phyloP scores from a whole-genome alignment of 92 coral and sea anemone genomes.

The Palythoa caribaeorum region DNA sequence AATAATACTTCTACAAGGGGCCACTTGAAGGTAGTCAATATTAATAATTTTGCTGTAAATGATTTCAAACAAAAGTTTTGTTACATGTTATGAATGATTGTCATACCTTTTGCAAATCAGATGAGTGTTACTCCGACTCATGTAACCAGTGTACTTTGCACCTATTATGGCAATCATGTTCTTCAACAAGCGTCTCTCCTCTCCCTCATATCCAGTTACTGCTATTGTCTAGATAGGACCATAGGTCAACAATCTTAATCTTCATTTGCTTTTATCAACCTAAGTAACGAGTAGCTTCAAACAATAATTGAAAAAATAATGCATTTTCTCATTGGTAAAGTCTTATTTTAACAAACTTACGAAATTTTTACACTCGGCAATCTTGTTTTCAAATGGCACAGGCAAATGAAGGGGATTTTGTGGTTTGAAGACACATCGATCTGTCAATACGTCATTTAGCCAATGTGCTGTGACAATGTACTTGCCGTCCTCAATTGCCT shows the following conservation, averaged over 20 bases:
- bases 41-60: too few species aligned
- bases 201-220: constrained; percentile 88
- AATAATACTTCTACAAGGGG: too few species aligned
- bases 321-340: neutral
- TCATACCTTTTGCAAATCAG: constrained; percentile 86
- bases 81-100: neutral
- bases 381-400: constrained; percentile 79
- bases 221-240: constrained; percentile 71
- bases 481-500: constrained; percentile 93
- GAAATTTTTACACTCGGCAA: constrained; percentile 85
- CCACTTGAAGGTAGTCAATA: too few species aligned
- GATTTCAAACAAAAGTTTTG: neutral
- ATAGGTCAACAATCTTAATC: too few species aligned
- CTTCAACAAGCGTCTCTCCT: constrained; percentile 73
- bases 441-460: constrained; percentile 90
- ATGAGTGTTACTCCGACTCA: constrained; percentile 86
- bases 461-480: constrained; percentile 90
- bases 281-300: neutral
- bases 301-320: neutral
- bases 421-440: constrained; percentile 72
- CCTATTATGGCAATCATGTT: constrained; percentile 91
- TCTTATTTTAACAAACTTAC: constrained; percentile 55
- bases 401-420: constrained; percentile 90
- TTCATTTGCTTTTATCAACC: neutral
- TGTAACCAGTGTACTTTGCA: constrained; percentile 86